Evolutionary conservation across 2,888 invertebrate genomes (phyloP), one percentile per base, ranked within the genome.

Genomic region (Hyposoter dolosus): DNA sequence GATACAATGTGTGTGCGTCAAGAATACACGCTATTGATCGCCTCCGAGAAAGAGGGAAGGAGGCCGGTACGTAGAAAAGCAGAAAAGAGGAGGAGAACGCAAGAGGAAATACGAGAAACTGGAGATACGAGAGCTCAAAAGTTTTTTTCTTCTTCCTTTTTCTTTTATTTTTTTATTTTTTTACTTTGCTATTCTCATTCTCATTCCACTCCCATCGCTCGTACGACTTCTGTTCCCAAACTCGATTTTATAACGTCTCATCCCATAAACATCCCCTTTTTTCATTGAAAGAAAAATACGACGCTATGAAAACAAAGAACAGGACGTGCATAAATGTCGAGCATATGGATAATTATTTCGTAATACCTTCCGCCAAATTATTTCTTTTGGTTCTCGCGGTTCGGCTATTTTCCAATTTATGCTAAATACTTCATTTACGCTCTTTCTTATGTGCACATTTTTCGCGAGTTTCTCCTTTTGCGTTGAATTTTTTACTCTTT

Each of bases 1-100:
- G 90, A 90, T 92, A 92, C 92, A 92, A 92, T 91, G 91, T 91
- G 93, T 92, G 93, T 90, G 92, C 92, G 92, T 93, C 92, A 92
- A 93, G 93, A 93, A 93, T 92, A 92, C 91, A 92, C 91, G 91
- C 91, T 93, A 93, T 93, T 93, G 93, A 93, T 93, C 93, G 93
- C 89, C 88, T 89, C 19, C 77, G 53, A 77, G 86, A 63, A 69
- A 63, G 72, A 78, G 45, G 50, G 65, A 56, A 75, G 60, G 71
- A 80, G 88, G 87, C 72, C 75, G 71, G 80, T 82, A 68, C 60
- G 82, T 47, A 60, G 68, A 76, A 82, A 82, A 60, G 90, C 90
- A 50, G 23, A 91, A 90, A 89, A 89, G 88, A 90, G 91, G 89
- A 81, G 88, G 86, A 82, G 81, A 77, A 83, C 83, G 82, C 77